Percentiles rank a stretch among this genome's conserved stretches.
Evolutionary conservation across 2,113 vertebrate species (phyloP).

Genomic region (Cyanoderma ruficeps): DNA sequence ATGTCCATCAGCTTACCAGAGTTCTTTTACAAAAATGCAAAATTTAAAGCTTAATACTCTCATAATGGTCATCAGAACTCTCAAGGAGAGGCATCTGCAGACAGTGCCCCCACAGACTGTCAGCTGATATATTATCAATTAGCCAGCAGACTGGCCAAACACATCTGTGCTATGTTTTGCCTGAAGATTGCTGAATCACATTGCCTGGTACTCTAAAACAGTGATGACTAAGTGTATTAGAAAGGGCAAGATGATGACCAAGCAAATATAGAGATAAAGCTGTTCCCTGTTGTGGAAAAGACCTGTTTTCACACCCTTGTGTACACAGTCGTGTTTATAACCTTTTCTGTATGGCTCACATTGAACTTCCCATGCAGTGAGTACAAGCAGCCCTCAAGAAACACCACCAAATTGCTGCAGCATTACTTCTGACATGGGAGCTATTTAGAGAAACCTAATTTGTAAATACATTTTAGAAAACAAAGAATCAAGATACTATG

Average conservation of each 20-base stretch:
- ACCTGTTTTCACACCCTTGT: not conserved
- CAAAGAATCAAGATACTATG: not conserved
- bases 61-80: not conserved
- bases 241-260: not conserved
- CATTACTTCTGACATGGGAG: not conserved
- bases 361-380: not conserved
- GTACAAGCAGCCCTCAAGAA: not conserved
- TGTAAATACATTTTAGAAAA: not conserved
- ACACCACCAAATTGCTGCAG: not conserved
- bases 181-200: constrained; percentile 42
- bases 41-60: not conserved
- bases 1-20: not conserved
- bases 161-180: not conserved
- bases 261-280: not conserved
- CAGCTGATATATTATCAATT: constrained; percentile 42
- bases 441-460: not conserved
- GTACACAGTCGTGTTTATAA: not conserved
- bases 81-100: constrained; percentile 9
- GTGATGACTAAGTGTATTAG: not conserved
- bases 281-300: not conserved
- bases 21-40: not conserved
- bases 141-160: constrained; percentile 4
- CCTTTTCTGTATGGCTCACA: not conserved
- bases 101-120: not conserved
- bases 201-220: not conserved